Conservation (phyloP, 2,888 invertebrate species). For the Vesta saturnalis region DNA sequence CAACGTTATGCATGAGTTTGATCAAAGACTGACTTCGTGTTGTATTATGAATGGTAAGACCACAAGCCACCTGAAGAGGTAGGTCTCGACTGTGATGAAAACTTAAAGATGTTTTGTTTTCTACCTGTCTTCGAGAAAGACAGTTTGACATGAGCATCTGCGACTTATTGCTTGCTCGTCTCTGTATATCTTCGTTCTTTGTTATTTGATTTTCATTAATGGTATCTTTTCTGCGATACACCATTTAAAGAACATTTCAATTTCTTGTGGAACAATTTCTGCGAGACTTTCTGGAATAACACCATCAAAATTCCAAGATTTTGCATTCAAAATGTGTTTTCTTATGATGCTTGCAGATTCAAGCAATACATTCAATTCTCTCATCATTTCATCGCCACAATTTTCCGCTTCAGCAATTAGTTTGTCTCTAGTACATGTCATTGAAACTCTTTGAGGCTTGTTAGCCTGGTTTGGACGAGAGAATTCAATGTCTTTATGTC, state of each 20-base stretch:
- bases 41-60: too few relatives aligned
- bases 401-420: conserved; percentile 12
- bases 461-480: too few relatives aligned
- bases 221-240: conserved; percentile 4
- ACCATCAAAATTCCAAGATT: conserved; percentile 10
- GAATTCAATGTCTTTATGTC: background rate
- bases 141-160: conserved; percentile 8
- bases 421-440: too few relatives aligned
- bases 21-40: conserved; percentile 8
- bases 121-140: conserved; percentile 12
- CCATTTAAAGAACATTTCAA: too few relatives aligned
- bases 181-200: conserved; percentile 14
- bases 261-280: too few relatives aligned
- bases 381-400: conserved; percentile 11
- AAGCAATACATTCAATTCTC: conserved; percentile 17
- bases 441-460: too few relatives aligned
- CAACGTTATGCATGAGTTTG: conserved; percentile 12
- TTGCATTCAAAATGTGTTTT: conserved; percentile 6
- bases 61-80: too few relatives aligned
- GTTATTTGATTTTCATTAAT: background rate
- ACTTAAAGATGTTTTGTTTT: too few relatives aligned
- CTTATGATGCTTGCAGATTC: conserved; percentile 13
- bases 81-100: conserved; percentile 10
- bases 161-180: conserved; percentile 7
- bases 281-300: conserved; percentile 11